Evolutionary conservation across 2,797 vertebrate genomes (phyloP).

Genomic region (Poecilia picta): DNA sequence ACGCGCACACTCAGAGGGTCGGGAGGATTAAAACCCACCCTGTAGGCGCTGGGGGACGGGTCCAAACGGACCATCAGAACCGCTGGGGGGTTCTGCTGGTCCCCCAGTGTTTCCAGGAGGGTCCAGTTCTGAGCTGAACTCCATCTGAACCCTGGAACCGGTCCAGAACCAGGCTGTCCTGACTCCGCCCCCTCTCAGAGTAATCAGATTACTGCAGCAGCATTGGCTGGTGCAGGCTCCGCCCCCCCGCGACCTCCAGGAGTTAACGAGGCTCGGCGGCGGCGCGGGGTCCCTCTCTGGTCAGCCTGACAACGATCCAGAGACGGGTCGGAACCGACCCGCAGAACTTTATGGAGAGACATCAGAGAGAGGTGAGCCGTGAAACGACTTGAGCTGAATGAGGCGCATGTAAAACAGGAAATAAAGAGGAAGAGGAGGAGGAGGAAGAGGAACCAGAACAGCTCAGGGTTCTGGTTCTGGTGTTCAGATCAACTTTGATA

Average conservation of each 20-base stretch:
- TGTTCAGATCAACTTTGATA: not conserved
- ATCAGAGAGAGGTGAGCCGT: slow-evolving; percentile 72
- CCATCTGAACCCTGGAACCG: not conserved
- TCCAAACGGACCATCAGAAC: not conserved
- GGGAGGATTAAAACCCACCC: not conserved
- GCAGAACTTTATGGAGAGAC: slow-evolving; percentile 56
- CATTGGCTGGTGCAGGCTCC: slow-evolving; percentile 2
- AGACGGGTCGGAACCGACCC: slow-evolving; percentile 48
- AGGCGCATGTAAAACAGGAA: slow-evolving; percentile 65
- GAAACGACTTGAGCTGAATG: slow-evolving; percentile 65
- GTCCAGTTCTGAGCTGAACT: not conserved
- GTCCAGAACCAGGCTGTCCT: not conserved
- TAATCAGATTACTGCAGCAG: slow-evolving; percentile 11
- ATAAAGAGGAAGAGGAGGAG: slow-evolving; percentile 48
- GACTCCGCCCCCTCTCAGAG: not conserved
- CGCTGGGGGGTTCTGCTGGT: too few relatives aligned
- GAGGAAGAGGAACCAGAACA: not conserved
- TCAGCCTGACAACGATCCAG: slow-evolving; percentile 55
- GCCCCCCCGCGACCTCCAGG: slow-evolving; percentile 56
- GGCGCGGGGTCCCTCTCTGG: slow-evolving; percentile 57
- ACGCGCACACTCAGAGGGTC: not conserved
- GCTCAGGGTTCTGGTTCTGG: slow-evolving; percentile 7
- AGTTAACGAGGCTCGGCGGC: slow-evolving; percentile 47
- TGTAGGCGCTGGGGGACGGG: not conserved
- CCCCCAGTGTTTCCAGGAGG: too few relatives aligned